Evolutionary conservation across 2,113 vertebrate species (phyloP).

Genomic region (Rhabdornis inornatus): DNA sequence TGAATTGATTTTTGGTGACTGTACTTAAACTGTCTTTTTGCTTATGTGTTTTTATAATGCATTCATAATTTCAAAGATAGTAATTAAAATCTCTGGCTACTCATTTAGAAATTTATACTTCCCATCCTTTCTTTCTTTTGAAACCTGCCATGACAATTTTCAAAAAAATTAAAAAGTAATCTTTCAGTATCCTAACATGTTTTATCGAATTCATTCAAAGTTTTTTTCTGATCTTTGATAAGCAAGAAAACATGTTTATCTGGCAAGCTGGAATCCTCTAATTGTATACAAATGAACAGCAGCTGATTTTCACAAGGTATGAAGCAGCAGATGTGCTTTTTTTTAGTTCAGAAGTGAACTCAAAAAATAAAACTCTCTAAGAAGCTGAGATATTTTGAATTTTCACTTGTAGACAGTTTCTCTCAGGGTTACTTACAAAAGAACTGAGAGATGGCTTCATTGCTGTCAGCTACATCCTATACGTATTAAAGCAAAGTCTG

Average conservation of each 20-base stretch:
- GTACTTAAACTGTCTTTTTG: not conserved
- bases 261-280: not conserved
- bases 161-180: not conserved
- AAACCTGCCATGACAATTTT: not conserved
- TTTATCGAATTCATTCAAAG: not conserved
- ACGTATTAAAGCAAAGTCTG: not conserved
- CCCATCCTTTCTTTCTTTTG: not conserved
- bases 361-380: not conserved
- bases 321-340: not conserved
- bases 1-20: not conserved
- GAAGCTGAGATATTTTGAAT: not conserved
- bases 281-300: not conserved
- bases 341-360: not conserved
- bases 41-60: not conserved
- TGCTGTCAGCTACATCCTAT: not conserved
- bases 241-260: not conserved
- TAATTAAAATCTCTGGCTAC: not conserved
- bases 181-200: not conserved
- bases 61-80: not conserved
- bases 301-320: not conserved
- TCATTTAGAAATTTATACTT: not conserved
- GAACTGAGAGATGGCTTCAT: not conserved
- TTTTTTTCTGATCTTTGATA: not conserved
- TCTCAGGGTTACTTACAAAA: not conserved
- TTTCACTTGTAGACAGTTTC: not conserved